Evolutionary conservation across 2,113 vertebrate genomes (phyloP).

Genomic region (Condylura cristata): DNA sequence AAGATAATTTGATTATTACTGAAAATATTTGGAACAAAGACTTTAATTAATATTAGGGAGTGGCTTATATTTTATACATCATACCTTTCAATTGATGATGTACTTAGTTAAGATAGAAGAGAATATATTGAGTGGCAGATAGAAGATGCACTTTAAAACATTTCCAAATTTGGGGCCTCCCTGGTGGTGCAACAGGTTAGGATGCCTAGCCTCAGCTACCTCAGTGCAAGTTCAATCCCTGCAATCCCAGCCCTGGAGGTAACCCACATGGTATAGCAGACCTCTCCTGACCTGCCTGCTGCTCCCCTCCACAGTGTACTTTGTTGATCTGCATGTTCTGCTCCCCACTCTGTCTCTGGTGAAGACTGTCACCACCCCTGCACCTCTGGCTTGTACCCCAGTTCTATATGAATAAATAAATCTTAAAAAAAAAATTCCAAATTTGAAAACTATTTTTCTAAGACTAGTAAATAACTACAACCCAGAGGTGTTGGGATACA

Average conservation of each 20-base stretch:
- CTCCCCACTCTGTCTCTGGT: too few relatives aligned
- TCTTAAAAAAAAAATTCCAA: background rate
- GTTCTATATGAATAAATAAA: too few relatives aligned
- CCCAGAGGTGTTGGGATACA: background rate
- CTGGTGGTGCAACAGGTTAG: too few relatives aligned
- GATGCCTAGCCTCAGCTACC: too few relatives aligned
- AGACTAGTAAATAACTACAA: background rate
- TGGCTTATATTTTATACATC: background rate
- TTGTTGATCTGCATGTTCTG: too few relatives aligned
- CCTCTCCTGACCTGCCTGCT: too few relatives aligned
- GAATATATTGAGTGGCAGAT: background rate
- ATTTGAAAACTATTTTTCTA: conserved; percentile 11
- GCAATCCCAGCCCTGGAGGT: too few relatives aligned
- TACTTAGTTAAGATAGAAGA: background rate
- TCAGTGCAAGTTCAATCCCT: too few relatives aligned
- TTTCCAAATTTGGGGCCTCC: background rate
- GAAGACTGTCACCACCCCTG: too few relatives aligned
- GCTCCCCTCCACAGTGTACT: too few relatives aligned
- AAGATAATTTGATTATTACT: conserved; percentile 3
- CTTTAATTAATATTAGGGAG: conserved; percentile 6
- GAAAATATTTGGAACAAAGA: background rate
- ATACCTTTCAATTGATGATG: background rate
- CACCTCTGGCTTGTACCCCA: too few relatives aligned
- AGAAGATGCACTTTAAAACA: conserved; percentile 22
- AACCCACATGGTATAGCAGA: too few relatives aligned